Base-by-base conservation (phyloP, 2,797 vertebrate genomes). In the Nothura maculosa region DNA sequence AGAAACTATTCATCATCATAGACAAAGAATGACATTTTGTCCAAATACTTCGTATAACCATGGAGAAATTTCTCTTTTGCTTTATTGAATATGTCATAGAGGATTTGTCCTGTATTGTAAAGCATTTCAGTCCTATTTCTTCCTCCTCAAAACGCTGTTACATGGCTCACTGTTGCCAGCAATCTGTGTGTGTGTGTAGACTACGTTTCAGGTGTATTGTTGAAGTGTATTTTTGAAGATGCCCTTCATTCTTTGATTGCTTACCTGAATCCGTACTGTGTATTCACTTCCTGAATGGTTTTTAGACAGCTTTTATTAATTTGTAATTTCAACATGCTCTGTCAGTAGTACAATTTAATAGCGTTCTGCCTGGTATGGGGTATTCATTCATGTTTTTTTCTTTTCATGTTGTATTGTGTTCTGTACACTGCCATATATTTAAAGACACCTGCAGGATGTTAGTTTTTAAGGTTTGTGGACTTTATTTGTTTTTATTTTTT, bases 1-100 rank as follows among this genome's bases (percentile, higher is more conserved):
- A 85, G 85, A 90, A 67, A n/a, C 68, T 85, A 90, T 93, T 93
- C 75, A 93, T 95, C 87, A 92, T 83, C 57, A 66, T 24, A 91
- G 76, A 73, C 50, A 77, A 80, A 92, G 48, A 95, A 82, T 89
- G 90, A 87, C 45, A 55, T 81, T 94, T 92, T 94, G 68, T 78
- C 83, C 61, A 77, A 94, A 89, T 81, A 85, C 81, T 85, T 92
- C 50, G 13, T 94, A 73, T 92, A 87, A 93, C 81, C 4, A 9
- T 45, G 62, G 62, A 92, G 30, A 94, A 90, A 92, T 90, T 93
- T 81, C 38, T 92, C 38, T 85, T 81, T 87, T 77, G 25, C 76
- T 94, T 87, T 90, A 89, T 74, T 63, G 34, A 75, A n/a, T 76
- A 36, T 80, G 79, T 89, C 73, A 78, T 52, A 68, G 48, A 90